phyloP scores from a whole-genome alignment of 2,113 vertebrate species.

The Amphiprion ocellaris region DNA sequence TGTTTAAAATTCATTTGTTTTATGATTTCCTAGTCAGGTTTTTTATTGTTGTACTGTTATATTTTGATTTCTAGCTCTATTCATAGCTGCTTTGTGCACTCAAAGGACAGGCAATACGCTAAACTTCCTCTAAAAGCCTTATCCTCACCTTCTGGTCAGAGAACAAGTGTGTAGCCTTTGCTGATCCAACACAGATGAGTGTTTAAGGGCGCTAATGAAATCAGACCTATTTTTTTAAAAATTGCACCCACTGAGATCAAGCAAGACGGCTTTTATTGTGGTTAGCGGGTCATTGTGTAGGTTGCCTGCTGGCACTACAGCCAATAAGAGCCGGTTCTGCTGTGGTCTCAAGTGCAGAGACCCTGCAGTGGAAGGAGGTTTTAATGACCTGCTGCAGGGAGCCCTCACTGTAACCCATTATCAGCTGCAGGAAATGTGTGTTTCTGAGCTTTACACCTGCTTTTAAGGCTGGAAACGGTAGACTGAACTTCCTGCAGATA shows the following conservation, averaged over 20 bases:
- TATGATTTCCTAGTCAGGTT: too few species aligned
- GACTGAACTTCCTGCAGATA: slow-evolving; percentile 60
- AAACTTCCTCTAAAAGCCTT: background rate
- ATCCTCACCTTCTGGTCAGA: slow-evolving; percentile 19
- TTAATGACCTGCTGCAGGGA: slow-evolving; percentile 47
- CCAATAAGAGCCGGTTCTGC: slow-evolving; percentile 17
- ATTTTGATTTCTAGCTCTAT: too few species aligned
- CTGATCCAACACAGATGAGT: slow-evolving; percentile 23
- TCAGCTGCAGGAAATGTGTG: slow-evolving; percentile 50
- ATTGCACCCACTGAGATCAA: slow-evolving; percentile 51
- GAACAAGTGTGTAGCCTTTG: background rate
- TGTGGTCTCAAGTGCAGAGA: slow-evolving; percentile 16
- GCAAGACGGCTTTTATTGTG: slow-evolving; percentile 22
- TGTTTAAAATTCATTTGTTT: too few species aligned
- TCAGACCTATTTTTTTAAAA: slow-evolving; percentile 1
- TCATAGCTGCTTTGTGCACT: too few species aligned
- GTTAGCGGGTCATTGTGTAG: slow-evolving; percentile 23
- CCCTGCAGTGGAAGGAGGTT: slow-evolving; percentile 20
- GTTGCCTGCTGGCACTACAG: slow-evolving; percentile 7
- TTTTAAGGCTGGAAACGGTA: slow-evolving; percentile 32
- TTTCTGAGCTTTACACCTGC: slow-evolving; percentile 53
- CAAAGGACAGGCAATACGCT: background rate
- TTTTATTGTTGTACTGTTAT: too few species aligned
- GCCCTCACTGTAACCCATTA: slow-evolving; percentile 50
- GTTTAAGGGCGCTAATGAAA: slow-evolving; percentile 44